Conservation (phyloP, 2,888 invertebrate genomes). For the Biston stratarius region DNA sequence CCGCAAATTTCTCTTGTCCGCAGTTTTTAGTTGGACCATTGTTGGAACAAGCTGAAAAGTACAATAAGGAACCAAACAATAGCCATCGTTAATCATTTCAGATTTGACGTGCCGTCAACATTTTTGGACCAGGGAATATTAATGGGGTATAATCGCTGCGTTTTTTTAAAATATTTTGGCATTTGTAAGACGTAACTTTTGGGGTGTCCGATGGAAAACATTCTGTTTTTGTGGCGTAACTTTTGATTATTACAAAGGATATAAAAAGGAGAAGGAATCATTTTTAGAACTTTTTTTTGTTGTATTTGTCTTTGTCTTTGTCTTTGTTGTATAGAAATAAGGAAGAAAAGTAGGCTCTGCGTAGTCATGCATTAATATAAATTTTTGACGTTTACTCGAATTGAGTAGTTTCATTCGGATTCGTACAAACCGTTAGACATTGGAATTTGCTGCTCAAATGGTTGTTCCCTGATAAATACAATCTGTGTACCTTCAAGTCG, state of each 20-base stretch:
- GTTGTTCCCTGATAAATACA: too few species aligned
- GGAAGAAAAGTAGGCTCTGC: not conserved
- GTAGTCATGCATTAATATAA: too few species aligned
- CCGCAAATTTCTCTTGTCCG: slow-evolving; percentile 56
- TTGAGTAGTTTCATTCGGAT: too few species aligned
- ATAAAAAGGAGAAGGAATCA: not conserved
- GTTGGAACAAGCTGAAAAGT: slow-evolving; percentile 52
- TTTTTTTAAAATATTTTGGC: slow-evolving; percentile 34
- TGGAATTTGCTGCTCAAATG: too few species aligned
- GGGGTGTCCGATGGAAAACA: slow-evolving; percentile 23
- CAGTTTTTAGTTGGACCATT: slow-evolving; percentile 63
- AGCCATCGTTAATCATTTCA: slow-evolving; percentile 67
- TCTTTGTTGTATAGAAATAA: not conserved
- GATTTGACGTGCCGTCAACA: slow-evolving; percentile 73
- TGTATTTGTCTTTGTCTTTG: not conserved
- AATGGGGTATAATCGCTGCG: slow-evolving; percentile 42
- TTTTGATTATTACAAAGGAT: slow-evolving; percentile 22
- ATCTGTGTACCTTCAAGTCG: too few species aligned
- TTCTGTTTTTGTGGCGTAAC: slow-evolving; percentile 19
- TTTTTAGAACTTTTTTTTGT: slow-evolving; percentile 15
- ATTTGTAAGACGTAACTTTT: slow-evolving; percentile 28
- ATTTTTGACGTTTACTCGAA: too few species aligned
- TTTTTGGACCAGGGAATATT: slow-evolving; percentile 42
- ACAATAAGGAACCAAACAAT: slow-evolving; percentile 71
- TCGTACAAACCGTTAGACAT: too few species aligned